A percentile compares a stretch with the other conserved stretches of the same genome.
These are phyloP conservation scores for Neotoxoptera formosana DNA, from an alignment of 1,140 invertebrate genomes.

Conservation along the genomic window DNA sequence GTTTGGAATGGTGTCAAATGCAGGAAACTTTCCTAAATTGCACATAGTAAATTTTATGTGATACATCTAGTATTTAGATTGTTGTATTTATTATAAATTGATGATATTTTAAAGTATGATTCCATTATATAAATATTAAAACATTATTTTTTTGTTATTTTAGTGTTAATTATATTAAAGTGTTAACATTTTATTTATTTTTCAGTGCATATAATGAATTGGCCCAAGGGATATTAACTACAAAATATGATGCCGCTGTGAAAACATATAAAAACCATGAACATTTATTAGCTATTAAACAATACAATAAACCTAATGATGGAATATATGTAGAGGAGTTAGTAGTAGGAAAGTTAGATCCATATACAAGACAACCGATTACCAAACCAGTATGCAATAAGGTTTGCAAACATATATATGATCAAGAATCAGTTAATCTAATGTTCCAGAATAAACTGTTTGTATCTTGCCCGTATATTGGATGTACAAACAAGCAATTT, in stretches of 20 bases:
- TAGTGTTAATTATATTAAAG: too few species aligned
- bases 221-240: not conserved
- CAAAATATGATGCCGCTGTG: not conserved
- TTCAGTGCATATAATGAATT: slow-evolving; percentile 30
- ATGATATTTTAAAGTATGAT: not conserved
- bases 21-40: too few species aligned
- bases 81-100: not conserved
- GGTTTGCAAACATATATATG: slow-evolving; percentile 47
- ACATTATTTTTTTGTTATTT: not conserved
- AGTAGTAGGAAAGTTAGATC: not conserved
- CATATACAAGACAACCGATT: slow-evolving; percentile 12
- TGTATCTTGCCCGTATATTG: slow-evolving; percentile 42
- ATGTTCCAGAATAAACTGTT: not conserved
- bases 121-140: not conserved
- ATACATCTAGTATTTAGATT: not conserved
- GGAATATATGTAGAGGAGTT: not conserved
- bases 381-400: slow-evolving; percentile 11
- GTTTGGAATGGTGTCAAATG: not conserved
- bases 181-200: too few species aligned
- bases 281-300: slow-evolving; percentile 44
- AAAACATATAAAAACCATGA: slow-evolving; percentile 47
- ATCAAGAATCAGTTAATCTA: slow-evolving; percentile 28
- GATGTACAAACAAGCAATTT: slow-evolving; percentile 36
- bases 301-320: not conserved
- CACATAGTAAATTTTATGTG: not conserved